Base-by-base conservation (phyloP, 2,888 invertebrate species). In the Capitulum mitella region DNA sequence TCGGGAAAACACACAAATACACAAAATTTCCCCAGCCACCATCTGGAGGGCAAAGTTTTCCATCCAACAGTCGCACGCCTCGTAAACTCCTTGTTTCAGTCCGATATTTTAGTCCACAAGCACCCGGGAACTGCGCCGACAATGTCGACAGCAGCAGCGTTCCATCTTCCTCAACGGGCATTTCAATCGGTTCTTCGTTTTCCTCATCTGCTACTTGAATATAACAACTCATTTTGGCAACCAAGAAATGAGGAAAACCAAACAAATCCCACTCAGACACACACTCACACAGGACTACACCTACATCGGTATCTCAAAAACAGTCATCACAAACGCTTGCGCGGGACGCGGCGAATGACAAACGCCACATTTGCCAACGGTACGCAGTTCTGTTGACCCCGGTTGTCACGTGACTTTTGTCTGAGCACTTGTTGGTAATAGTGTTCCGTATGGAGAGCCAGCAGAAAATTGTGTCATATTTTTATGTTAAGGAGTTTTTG, bases 181-280 rank as follows among this genome's bases (percentile, higher is more conserved):
- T 89, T 87, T 98, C 98, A 83, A 98, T 96, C 29, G 97, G 93
- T 86, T 97, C 97, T 82, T 95, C 93, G 82, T 94, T 94, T 87
- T 97, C 97, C 85, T 97, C 97, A 87, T 98, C 98, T 83, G 95
- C 93, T 82, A 97, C 97, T 90, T 95, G 94, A 86, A 96, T 91
- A 86, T n/a, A 76, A 22, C 37, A 37, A 70, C 40, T 70, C 70
- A 70, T 70, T 70, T 70, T 70, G 5, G 58, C 70, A 37, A 40
- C 37, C 37, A 40, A 37, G 19, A 70, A 70, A 70, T 70, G 37
- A 70, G 40, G 12, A 70, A 58, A 70, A 70, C 37, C 40, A 70
- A 70, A 26, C 37, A 70, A 70, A 37, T 70, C 37, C 22, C 70
- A 70, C 40, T 70, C 70, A 70, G 22, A 70, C 70, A 70, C 70